These are phyloP conservation scores for Clangula hyemalis DNA, from an alignment of 2,797 vertebrate genomes.

Conservation along the genomic window DNA sequence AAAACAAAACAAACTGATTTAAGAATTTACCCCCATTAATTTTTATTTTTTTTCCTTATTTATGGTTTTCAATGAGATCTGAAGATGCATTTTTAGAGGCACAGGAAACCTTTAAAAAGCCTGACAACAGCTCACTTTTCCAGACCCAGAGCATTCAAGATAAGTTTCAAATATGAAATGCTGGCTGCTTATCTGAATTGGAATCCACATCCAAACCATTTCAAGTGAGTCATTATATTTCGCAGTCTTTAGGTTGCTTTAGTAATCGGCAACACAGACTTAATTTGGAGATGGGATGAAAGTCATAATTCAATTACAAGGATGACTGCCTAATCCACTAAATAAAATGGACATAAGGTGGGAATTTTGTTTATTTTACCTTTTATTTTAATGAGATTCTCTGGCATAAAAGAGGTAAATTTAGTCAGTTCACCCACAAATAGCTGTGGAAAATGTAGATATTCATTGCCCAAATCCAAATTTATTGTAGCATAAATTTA, in stretches of 20 bases:
- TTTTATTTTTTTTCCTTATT: not conserved
- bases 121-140: conserved; percentile 2
- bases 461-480: not conserved
- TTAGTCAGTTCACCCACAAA: not conserved
- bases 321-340: conserved; percentile 20
- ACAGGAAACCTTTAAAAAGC: not conserved
- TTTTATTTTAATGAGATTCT: not conserved
- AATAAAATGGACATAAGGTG: not conserved
- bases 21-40: not conserved
- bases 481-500: conserved; percentile 23
- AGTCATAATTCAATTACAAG: conserved; percentile 56
- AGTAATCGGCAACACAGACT: not conserved
- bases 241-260: not conserved
- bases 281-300: not conserved
- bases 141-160: not conserved
- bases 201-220: conserved; percentile 35
- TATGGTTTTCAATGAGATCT: not conserved
- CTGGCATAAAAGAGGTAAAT: not conserved
- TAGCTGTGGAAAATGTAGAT: not conserved
- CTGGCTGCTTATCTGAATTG: conserved; percentile 43
- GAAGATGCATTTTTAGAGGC: not conserved
- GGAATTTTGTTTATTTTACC: no score
- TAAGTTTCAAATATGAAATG: conserved; percentile 40
- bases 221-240: not conserved
- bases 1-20: not conserved